phyloP scores from a whole-genome alignment of 1,140 invertebrate genomes.

The Spodoptera frugiperda region DNA sequence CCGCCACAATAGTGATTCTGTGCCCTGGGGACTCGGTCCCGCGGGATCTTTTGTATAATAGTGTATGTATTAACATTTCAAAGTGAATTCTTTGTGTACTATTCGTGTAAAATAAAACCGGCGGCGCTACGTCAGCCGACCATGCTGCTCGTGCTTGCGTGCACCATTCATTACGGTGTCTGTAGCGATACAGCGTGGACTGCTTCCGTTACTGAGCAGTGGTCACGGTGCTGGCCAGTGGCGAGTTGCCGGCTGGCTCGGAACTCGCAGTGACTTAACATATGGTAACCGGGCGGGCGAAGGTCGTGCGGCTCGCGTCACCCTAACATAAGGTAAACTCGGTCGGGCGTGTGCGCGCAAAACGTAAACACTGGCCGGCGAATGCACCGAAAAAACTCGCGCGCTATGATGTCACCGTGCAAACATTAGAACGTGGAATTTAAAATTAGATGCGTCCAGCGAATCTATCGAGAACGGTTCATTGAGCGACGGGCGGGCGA shows the following conservation, averaged over 20 bases:
- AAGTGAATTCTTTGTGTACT: constrained; percentile 16
- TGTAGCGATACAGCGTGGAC: constrained; percentile 3
- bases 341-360: constrained; percentile 61
- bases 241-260: background rate
- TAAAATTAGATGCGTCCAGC: constrained; percentile 78
- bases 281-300: constrained; percentile 49
- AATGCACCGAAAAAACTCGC: constrained; percentile 76
- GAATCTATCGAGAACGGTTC: constrained; percentile 73
- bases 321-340: constrained; percentile 59
- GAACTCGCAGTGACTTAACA: constrained; percentile 38
- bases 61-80: constrained; percentile 38
- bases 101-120: constrained; percentile 11
- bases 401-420: constrained; percentile 81
- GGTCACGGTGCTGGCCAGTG: background rate
- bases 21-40: constrained; percentile 44
- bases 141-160: constrained; percentile 27
- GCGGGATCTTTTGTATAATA: constrained; percentile 41
- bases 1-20: constrained; percentile 52
- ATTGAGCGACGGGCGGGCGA: constrained; percentile 83
- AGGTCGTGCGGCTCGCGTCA: constrained; percentile 71
- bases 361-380: constrained; percentile 79
- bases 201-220: constrained; percentile 9
- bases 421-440: constrained; percentile 77
- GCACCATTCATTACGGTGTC: background rate
- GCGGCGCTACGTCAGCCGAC: constrained; percentile 64